Evolutionary conservation across 1,140 invertebrate species (phyloP), one percentile per base, ranked within the genome.

Genomic region (Adoxophyes honmai): DNA sequence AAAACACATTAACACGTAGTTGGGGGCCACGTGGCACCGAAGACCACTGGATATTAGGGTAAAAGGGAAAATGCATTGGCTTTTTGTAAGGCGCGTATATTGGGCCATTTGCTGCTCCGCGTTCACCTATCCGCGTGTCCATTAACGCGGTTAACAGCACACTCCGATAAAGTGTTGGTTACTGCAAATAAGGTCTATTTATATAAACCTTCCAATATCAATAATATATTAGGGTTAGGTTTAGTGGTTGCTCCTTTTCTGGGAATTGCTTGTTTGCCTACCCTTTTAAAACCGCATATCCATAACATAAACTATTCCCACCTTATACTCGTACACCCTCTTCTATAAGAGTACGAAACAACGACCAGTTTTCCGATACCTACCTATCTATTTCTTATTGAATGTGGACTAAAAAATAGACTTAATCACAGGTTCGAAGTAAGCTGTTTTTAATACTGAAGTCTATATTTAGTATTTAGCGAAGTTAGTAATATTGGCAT

Each of bases 1-100:
- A 83, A 88, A 88, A 81, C 59, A 76, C 80, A 83, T 88, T 85
- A 88, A 73, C 82, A 88, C 82, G 82, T 86, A 82, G 64, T 80
- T 63, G 14, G 51, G 42, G 60, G 60, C 59, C 65, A 66, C 54
- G 60, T 65, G 59, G 57, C 57, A 28, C 64, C 59, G 63, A 57
- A 62, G 59, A 53, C 65, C 73, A 63, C 54, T 59, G 39, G 63
- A 71, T 81, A 81, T 79, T 77, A 68, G 76, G 75, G 69, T 69
- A 74, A 78, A 81, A 83, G 75, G 76, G 78, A 78, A n/a, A 83
- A 81, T 81, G 80, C 82, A 88, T 83, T 78, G 71, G 68, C 75
- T 87, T 84, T 82, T 81, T 83, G 78, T 88, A 85, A 86, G 61
- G 56, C 51, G 34, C 66, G 57, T 69, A 75, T 70, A 65, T 75